These are phyloP conservation scores for Elmis aenea DNA, from an alignment of 2,888 invertebrate species.

Conservation along the genomic window DNA sequence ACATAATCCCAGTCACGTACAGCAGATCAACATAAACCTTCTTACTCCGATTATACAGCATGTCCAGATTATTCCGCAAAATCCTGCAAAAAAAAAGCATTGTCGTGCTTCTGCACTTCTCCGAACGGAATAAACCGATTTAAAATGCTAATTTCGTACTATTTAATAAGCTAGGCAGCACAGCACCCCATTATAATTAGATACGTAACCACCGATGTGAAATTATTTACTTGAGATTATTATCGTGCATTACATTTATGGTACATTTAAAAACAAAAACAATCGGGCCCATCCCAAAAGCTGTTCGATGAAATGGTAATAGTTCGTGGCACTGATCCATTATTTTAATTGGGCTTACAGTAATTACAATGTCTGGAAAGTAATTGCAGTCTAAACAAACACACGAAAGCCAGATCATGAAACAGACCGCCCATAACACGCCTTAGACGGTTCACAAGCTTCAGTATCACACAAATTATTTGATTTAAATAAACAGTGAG, in stretches of 20 bases:
- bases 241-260: too few species aligned
- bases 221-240: too few species aligned
- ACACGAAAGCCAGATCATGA: constrained; percentile 38
- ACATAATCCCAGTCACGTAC: constrained; percentile 17
- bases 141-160: constrained; percentile 29
- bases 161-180: constrained; percentile 14
- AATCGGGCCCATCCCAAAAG: constrained; percentile 7
- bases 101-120: constrained; percentile 15
- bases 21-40: constrained; percentile 13
- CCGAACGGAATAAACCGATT: constrained; percentile 18
- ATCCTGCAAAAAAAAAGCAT: constrained; percentile 7
- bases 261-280: too few species aligned
- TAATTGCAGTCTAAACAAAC: constrained; percentile 46
- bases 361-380: constrained; percentile 46
- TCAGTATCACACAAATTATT: neutral
- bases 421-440: constrained; percentile 22
- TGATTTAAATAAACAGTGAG: too few species aligned
- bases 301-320: constrained; percentile 45
- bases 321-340: constrained; percentile 48
- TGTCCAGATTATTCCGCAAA: constrained; percentile 12
- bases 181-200: too few species aligned
- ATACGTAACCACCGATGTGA: too few species aligned
- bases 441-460: neutral
- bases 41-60: constrained; percentile 12
- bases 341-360: constrained; percentile 48